Evolutionary conservation across 2,113 vertebrate genomes (phyloP).

Genomic region (Pithys albifrons): DNA sequence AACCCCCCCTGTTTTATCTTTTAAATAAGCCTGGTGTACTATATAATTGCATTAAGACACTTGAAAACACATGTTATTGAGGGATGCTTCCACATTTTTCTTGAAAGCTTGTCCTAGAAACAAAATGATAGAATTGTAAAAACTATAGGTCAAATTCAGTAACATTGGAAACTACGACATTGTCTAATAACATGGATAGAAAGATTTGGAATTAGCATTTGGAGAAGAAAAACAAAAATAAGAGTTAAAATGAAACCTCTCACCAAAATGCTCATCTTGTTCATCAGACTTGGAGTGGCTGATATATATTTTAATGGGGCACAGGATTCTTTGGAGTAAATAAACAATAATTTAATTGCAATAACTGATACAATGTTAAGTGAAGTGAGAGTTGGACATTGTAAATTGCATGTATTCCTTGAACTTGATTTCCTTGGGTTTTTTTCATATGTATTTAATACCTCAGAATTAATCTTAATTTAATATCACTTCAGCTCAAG

Average conservation of each 20-base stretch:
- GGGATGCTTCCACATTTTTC: background rate
- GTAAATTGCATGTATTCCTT: background rate
- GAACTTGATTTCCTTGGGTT: background rate
- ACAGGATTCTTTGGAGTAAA: background rate
- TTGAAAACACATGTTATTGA: background rate
- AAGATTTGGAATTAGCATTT: background rate
- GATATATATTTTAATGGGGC: background rate
- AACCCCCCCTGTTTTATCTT: background rate
- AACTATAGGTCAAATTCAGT: background rate
- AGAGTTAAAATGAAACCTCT: background rate
- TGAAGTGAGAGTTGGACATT: background rate
- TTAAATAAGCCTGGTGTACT: background rate
- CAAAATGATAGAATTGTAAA: background rate
- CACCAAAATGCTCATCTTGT: fast-evolving
- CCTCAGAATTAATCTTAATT: background rate
- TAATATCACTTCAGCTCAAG: background rate
- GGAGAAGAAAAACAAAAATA: background rate
- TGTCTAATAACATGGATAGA: too few species aligned
- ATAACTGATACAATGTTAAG: background rate
- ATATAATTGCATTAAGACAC: background rate
- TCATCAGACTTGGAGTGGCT: background rate
- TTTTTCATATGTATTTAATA: background rate
- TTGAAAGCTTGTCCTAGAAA: background rate
- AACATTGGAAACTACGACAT: background rate
- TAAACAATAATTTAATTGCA: background rate